These are phyloP conservation scores for Azorinus chamasolen DNA, from an alignment of 2,888 invertebrate species.

Conservation along the genomic window DNA sequence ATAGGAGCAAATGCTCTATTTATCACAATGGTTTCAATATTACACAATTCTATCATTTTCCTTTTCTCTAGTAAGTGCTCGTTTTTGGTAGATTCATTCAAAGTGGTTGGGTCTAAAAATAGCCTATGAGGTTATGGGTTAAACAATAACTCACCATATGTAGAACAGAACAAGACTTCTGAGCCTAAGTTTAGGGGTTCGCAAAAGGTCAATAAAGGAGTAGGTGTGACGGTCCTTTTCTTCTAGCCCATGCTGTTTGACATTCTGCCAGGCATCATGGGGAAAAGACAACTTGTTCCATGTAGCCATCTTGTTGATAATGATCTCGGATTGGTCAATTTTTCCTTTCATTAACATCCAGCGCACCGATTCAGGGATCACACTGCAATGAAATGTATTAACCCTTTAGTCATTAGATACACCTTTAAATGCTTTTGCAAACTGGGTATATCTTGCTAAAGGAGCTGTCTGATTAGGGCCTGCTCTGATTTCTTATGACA, in stretches of 20 bases:
- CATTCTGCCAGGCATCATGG: conserved; percentile 59
- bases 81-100: too few species aligned
- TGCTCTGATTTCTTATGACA: too few species aligned
- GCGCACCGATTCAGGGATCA: conserved; percentile 82
- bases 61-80: too few species aligned
- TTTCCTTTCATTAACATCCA: conserved; percentile 80
- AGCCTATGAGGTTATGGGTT: too few species aligned
- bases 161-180: conserved; percentile 81
- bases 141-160: conserved; percentile 81
- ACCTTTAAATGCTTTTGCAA: too few species aligned
- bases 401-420: too few species aligned
- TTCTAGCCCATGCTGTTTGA: conserved; percentile 60
- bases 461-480: too few species aligned
- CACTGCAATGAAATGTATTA: conserved; percentile 53
- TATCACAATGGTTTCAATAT: too few species aligned
- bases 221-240: conserved; percentile 54
- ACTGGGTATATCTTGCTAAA: too few species aligned
- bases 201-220: conserved; percentile 76
- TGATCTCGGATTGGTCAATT: conserved; percentile 66
- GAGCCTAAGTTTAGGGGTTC: conserved; percentile 78
- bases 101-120: too few species aligned
- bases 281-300: conserved; percentile 75
- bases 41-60: too few species aligned
- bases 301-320: conserved; percentile 68
- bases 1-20: too few species aligned